Conservation (phyloP, 2,113 vertebrate species). For the Mesitornis unicolor region DNA sequence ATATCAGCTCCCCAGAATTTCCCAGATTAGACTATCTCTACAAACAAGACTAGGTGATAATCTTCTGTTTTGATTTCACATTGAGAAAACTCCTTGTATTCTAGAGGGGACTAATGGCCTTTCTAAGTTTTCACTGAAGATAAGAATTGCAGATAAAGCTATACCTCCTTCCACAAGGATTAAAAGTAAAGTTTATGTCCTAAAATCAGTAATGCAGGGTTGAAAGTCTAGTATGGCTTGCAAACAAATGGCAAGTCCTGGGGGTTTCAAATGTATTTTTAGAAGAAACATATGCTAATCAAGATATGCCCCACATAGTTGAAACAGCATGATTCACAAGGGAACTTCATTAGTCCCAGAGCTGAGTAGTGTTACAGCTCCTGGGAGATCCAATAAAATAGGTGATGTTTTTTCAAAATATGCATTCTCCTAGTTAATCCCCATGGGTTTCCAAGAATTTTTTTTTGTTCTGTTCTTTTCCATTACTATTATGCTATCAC, state of each 20-base stretch:
- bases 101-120: background rate
- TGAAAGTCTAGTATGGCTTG: background rate
- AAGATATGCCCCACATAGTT: constrained; percentile 26
- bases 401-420: background rate
- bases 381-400: background rate
- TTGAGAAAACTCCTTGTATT: background rate
- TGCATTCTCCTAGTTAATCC: background rate
- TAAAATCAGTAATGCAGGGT: background rate
- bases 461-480: background rate
- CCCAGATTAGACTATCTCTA: background rate
- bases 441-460: background rate
- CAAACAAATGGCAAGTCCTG: constrained; percentile 15
- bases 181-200: constrained; percentile 9
- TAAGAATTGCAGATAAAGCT: background rate
- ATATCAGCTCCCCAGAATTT: background rate
- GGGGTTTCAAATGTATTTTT: constrained; percentile 45
- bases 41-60: background rate
- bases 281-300: constrained; percentile 62
- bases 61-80: background rate
- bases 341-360: constrained; percentile 9
- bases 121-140: background rate
- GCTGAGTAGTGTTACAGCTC: background rate
- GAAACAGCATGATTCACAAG: constrained; percentile 48
- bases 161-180: background rate
- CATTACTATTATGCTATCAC: background rate